A percentile compares a stretch with the other conserved stretches of the same genome.
These are phyloP conservation scores for Meghimatium bilineatum DNA, from an alignment of 2,888 invertebrate genomes.

Conservation along the genomic window DNA sequence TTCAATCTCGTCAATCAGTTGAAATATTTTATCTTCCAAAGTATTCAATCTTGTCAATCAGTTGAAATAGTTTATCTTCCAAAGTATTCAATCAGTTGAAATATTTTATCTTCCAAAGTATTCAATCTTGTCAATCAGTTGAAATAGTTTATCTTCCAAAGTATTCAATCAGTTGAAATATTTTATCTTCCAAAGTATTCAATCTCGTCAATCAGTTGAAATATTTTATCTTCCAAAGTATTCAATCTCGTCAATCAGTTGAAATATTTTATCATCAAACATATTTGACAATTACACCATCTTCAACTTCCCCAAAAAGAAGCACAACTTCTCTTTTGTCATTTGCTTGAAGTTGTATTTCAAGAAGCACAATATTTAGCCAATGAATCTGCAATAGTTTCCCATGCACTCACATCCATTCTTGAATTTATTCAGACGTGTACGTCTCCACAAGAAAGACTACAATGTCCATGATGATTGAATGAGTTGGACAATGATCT, in stretches of 20 bases:
- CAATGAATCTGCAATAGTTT: neutral
- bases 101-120: conserved; percentile 3
- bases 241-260: conserved; percentile 32
- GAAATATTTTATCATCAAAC: conserved; percentile 1
- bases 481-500: too few species aligned
- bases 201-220: conserved; percentile 38
- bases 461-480: too few species aligned
- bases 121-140: conserved; percentile 36
- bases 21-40: neutral
- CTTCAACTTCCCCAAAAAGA: neutral
- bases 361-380: neutral
- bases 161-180: conserved; percentile 34
- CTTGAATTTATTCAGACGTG: neutral
- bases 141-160: too few species aligned
- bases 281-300: conserved; percentile 32
- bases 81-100: conserved; percentile 28
- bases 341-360: neutral
- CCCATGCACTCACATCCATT: neutral
- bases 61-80: too few species aligned
- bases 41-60: conserved; percentile 37
- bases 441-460: too few species aligned
- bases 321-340: neutral
- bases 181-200: conserved; percentile 7
- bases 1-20: conserved; percentile 38
- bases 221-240: neutral